Evolutionary conservation across 2,888 invertebrate species (phyloP).

Genomic region (Rhodophaea formosa): DNA sequence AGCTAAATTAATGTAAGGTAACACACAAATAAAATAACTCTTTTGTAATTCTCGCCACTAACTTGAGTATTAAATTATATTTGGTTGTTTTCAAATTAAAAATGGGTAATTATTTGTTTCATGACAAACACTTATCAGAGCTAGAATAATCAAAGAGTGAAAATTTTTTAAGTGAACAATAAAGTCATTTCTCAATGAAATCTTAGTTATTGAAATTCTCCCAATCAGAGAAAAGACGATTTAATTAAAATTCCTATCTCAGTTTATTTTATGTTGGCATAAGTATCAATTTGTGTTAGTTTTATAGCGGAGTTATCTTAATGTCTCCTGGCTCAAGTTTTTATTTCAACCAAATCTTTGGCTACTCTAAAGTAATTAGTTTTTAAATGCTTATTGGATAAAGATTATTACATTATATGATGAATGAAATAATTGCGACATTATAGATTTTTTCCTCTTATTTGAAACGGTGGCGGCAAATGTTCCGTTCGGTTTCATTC

Average conservation of each 20-base stretch:
- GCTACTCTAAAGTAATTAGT: neutral
- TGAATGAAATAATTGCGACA: neutral
- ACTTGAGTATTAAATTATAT: too few species aligned
- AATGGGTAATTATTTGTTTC: too few species aligned
- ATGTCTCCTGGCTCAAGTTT: neutral
- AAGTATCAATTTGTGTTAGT: constrained; percentile 16
- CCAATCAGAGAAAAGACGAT: neutral
- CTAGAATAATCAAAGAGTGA: too few species aligned
- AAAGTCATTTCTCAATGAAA: neutral
- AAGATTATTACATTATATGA: too few species aligned
- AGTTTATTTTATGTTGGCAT: constrained; percentile 5
- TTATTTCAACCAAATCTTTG: neutral
- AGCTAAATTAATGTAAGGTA: too few species aligned
- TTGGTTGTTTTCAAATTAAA: too few species aligned
- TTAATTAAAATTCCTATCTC: constrained; percentile 1
- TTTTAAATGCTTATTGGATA: neutral
- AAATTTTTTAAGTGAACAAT: too few species aligned
- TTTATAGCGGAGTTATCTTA: constrained; percentile 14
- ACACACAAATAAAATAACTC: too few species aligned
- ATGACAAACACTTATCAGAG: too few species aligned
- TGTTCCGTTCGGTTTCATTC: constrained; percentile 2
- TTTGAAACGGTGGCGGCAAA: neutral
- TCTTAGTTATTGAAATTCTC: neutral
- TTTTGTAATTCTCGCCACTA: too few species aligned
- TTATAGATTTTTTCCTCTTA: neutral